These are phyloP conservation scores for Agapornis canus DNA, from an alignment of 2,797 vertebrate species.

Conservation along the genomic window DNA sequence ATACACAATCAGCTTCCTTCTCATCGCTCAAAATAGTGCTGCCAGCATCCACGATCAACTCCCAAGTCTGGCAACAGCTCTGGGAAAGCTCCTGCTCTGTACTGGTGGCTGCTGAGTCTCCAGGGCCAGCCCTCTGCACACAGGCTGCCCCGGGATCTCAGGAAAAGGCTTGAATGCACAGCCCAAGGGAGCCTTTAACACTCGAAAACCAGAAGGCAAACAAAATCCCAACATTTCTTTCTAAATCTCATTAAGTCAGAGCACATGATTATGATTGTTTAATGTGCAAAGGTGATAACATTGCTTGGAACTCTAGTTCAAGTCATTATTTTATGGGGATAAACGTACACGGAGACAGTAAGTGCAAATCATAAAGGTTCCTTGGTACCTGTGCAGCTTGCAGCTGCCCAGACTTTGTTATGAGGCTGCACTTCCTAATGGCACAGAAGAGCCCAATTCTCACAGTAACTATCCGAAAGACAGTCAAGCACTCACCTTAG, in stretches of 20 bases:
- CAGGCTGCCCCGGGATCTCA: accelerated
- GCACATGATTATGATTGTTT: not conserved
- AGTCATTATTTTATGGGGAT: constrained; percentile 36
- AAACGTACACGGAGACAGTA: constrained; percentile 1
- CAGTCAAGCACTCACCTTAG: not conserved
- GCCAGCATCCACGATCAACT: not conserved
- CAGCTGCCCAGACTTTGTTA: not conserved
- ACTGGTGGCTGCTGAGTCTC: not conserved
- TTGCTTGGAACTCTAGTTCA: not conserved
- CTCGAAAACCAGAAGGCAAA: not conserved
- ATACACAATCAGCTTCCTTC: not conserved
- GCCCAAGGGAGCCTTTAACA: constrained; percentile 14
- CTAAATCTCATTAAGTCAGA: not conserved
- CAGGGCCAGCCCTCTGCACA: not conserved
- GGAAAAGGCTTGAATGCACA: not conserved
- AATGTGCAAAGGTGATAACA: constrained; percentile 23
- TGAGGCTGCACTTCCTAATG: not conserved
- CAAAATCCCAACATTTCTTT: not conserved
- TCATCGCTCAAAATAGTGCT: accelerated
- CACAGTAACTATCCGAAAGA: not conserved
- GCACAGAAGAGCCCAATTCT: not conserved
- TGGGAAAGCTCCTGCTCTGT: constrained; percentile 3
- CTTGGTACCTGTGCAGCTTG: not conserved
- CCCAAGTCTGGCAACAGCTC: not conserved
- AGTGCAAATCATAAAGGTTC: not conserved